These are phyloP conservation scores for Paracyclopina nana DNA, from an alignment of 1,140 invertebrate species.

Conservation along the genomic window DNA sequence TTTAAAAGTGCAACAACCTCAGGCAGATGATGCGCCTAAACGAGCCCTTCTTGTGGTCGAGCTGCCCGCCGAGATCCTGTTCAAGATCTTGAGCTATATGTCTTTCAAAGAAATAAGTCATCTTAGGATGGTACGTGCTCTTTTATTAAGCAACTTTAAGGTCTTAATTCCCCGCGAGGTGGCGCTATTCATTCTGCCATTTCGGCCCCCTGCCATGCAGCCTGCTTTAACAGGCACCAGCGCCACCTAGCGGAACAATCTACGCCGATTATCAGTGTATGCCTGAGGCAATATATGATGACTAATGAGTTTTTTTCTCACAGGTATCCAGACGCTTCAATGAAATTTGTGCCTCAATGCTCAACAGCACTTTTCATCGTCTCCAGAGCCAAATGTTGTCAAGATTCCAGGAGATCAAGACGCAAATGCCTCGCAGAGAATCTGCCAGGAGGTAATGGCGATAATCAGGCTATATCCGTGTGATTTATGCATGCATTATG, in stretches of 20 bases:
- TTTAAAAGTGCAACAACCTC: no score
- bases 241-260: no score
- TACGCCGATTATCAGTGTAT: no score
- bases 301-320: conserved; percentile 21
- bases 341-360: conserved; percentile 44
- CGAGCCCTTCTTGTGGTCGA: conserved; percentile 36
- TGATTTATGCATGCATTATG: no score
- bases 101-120: conserved; percentile 52
- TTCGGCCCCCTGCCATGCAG: no score
- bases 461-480: no score
- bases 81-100: conserved; percentile 51
- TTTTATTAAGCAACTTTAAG: conserved; percentile 12
- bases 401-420: conserved; percentile 59
- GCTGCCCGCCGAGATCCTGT: conserved; percentile 51
- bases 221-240: no score
- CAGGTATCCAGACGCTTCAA: conserved; percentile 59
- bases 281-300: neutral
- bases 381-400: conserved; percentile 55
- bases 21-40: neutral
- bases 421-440: conserved; percentile 68
- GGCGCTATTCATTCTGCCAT: no score
- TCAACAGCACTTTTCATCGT: conserved; percentile 59
- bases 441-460: conserved; percentile 46
- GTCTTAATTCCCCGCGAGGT: no score
- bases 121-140: conserved; percentile 37